Evolutionary conservation across 2,113 vertebrate species (phyloP), one percentile per base, ranked within the genome.

Genomic region (Lichenostomus cassidix): DNA sequence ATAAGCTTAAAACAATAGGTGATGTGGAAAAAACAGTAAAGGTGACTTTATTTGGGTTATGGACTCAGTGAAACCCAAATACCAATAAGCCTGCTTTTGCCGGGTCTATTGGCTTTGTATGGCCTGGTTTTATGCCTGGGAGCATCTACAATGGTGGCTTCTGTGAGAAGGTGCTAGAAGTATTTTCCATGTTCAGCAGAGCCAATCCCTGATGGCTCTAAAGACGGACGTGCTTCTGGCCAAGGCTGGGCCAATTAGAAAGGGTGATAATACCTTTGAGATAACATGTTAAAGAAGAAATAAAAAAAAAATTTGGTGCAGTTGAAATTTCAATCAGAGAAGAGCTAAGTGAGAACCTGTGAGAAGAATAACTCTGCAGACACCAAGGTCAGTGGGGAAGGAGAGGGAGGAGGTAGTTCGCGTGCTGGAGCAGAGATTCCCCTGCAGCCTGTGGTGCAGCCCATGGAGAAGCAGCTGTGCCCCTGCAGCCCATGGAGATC

Each of bases 391-490:
- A 7, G 9, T 35, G 42, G 4, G 49, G 24, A 49, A 58, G 52
- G 60, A 67, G 12, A 12, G 7, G 24, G 2, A 41, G 70, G 59
- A 65, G 60, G 8, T 41, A 42, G 5, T 58, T 25, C 60, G 29
- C 50, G 14, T 2, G 19, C 15, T 0, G 0, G 52, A 58, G 60
- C 70, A 0, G 2, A 75, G 29, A n/a, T 49, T 85, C 29, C 21
- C 15, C 42, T 67, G 35, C 52, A 35, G 42, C 6, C 19, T 0
- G 0, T 46, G 59, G 12, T 46, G 33, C 20, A 6, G 27, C 14
- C 22, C 39, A 15, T 6, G 41, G 49, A 24, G 42, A 19, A 12
- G 52, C 42, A 58, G 29, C 35, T 42, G 42, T 50, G 4, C 4
- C 70, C n/a, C 20, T 49, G 42, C 29, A 65, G 42, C 50, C 49